Percentiles rank a stretch among this genome's conserved stretches.
Evolutionary conservation across 2,888 invertebrate species (phyloP).

Genomic region (Galeruca laticollis): DNA sequence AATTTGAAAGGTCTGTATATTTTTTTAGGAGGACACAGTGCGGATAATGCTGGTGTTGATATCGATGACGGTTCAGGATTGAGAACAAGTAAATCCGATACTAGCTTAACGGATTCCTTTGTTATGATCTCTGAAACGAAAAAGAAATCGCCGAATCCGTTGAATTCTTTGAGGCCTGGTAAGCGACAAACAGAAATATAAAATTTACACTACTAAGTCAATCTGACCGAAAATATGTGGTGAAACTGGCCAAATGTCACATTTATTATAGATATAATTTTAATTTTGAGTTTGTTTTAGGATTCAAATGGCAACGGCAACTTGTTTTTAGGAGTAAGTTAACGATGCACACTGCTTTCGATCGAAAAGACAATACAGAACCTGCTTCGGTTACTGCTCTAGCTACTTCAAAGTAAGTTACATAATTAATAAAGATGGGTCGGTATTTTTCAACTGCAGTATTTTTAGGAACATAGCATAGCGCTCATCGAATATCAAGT

Average conservation of each 20-base stretch:
- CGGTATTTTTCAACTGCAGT: no score
- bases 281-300: slow-evolving; percentile 60
- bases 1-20: no score
- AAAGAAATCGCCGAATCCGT: slow-evolving; percentile 63
- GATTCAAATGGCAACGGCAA: slow-evolving; percentile 92
- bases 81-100: slow-evolving; percentile 90
- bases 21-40: slow-evolving; percentile 69
- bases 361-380: slow-evolving; percentile 95
- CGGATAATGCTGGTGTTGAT: slow-evolving; percentile 64
- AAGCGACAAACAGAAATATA: slow-evolving; percentile 27
- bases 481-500: no score
- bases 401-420: slow-evolving; percentile 82
- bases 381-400: slow-evolving; percentile 97
- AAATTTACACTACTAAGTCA: no score
- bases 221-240: no score
- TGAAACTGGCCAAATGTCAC: not conserved
- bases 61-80: slow-evolving; percentile 69
- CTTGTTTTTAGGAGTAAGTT: slow-evolving; percentile 93
- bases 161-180: slow-evolving; percentile 63
- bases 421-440: no score
- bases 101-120: slow-evolving; percentile 91
- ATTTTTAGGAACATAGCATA: no score
- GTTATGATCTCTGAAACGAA: slow-evolving; percentile 79
- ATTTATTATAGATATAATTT: not conserved
- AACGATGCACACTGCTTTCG: slow-evolving; percentile 98